A percentile compares a stretch with the other conserved stretches of the same genome.
Conservation (phyloP, 2,888 invertebrate species). For the Perizoma affinitatum region DNA sequence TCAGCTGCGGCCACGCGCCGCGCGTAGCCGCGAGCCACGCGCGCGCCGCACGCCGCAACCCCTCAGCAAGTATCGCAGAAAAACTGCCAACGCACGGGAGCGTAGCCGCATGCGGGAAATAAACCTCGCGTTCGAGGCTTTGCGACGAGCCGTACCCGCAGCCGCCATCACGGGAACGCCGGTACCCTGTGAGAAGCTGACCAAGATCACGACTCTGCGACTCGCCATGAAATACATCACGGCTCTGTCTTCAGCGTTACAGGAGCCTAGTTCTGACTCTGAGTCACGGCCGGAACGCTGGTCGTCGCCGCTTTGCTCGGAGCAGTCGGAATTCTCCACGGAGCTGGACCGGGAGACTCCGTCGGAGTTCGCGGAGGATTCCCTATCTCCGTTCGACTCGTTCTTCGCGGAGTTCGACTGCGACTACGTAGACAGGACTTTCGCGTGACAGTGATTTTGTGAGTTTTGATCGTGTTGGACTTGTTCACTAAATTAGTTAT, state of each 20-base stretch:
- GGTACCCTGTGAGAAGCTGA: conserved; percentile 89
- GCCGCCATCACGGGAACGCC: conserved; percentile 79
- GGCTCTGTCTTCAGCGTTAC: conserved; percentile 87
- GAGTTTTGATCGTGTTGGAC: conserved; percentile 51
- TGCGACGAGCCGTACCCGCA: conserved; percentile 90
- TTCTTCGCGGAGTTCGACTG: conserved; percentile 81
- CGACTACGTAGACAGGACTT: conserved; percentile 78
- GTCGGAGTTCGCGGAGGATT: conserved; percentile 79
- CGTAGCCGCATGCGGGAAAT: conserved; percentile 95
- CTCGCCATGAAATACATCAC: conserved; percentile 95
- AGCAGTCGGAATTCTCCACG: conserved; percentile 80
- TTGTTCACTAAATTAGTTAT: conserved; percentile 60
- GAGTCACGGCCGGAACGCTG: conserved; percentile 63
- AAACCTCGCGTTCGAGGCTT: conserved; percentile 93
- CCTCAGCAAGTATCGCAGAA: conserved; percentile 94
- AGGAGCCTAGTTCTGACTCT: conserved; percentile 54
- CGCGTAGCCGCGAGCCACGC: conserved; percentile 77
- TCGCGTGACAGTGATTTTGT: conserved; percentile 68
- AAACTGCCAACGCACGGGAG: conserved; percentile 95
- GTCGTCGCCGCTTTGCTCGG: conserved; percentile 79
- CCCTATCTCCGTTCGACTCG: conserved; percentile 84
- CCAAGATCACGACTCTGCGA: conserved; percentile 94
- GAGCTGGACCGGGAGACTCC: conserved; percentile 78
- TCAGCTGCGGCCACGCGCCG: conserved; percentile 80
- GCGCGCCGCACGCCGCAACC: conserved; percentile 88